Base-by-base conservation (phyloP, 2,888 invertebrate species). In the Acanthoscelides obtectus region DNA sequence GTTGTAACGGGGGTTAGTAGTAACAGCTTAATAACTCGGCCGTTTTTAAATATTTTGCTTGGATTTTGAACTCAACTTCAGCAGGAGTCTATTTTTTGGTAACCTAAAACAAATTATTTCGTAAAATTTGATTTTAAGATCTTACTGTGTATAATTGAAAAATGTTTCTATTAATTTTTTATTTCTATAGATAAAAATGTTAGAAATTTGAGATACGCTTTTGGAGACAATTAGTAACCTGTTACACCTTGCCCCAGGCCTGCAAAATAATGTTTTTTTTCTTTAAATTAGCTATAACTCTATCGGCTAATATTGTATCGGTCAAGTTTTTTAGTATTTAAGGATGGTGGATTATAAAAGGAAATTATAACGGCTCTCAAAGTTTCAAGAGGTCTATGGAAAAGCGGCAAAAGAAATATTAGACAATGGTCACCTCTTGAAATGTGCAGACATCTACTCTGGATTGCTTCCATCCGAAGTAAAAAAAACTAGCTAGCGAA, bases 391-490 rank as follows among this genome's bases (percentile, higher is more conserved):
- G 45, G 69, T 69, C 45, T 69, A 69, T 63, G 63, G 45, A 22
- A 0, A 45, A 69, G 69, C 69, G 64, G 69, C 69, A 69, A 12
- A 3, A 5, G 65, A 64, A 64, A 21, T 69, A 45, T 69, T 69
- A 69, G 69, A 69, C 27, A 69, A 69, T 45, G 45, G 45, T 68
- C 63, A 69, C 45, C 45, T 69, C n/a, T 63, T 69, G 20, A 69
- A 64, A 21, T 69, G 64, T 63, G 64, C 64, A 22, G 64, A 69
- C 3, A 69, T 69, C 69, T 68, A 71, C 71, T 68, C 71, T 68
- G 22, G 64, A 65, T 68, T 71, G 68, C 66, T 71, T 64, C 63
- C 22, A 17, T 71, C 64, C n/a, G n/a, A n/a, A n/a, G n/a, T 70
- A 45, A 27, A 70, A 68, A 68, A 22, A 20, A 20, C 22, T 68